phyloP scores from a whole-genome alignment of 2,797 vertebrate species.

The Bucorvus abyssinicus region DNA sequence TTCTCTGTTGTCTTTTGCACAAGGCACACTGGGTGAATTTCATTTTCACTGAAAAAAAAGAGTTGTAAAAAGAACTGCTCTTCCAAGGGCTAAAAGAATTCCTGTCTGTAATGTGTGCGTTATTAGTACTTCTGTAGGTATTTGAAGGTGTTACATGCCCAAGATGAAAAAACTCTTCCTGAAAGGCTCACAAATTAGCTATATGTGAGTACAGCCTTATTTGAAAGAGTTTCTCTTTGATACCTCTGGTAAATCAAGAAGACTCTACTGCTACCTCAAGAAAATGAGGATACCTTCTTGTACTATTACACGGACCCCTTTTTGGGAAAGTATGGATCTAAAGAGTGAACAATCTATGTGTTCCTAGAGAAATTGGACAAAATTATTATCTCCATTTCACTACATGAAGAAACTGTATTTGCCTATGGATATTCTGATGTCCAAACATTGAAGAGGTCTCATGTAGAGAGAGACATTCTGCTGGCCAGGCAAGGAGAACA shows the following conservation, averaged over 20 bases:
- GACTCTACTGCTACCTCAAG: neutral
- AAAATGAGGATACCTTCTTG: neutral
- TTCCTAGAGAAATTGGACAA: neutral
- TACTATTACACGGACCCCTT: neutral
- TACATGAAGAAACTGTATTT: neutral
- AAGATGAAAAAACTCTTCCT: neutral
- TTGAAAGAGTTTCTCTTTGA: neutral
- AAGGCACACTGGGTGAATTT: neutral
- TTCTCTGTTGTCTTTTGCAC: neutral
- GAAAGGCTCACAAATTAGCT: neutral
- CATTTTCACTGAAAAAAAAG: neutral
- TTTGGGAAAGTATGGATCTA: neutral
- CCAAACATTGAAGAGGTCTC: neutral
- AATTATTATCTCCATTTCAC: neutral
- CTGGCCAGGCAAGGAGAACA: neutral
- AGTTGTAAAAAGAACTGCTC: neutral
- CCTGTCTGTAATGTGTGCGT: neutral
- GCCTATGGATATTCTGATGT: neutral
- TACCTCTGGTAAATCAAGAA: neutral
- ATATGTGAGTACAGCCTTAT: neutral
- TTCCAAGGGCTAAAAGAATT: neutral
- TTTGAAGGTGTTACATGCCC: neutral
- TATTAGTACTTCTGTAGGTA: neutral
- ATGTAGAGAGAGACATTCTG: neutral
- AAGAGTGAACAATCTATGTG: neutral